Percentiles rank a stretch among this genome's conserved stretches.
Evolutionary conservation across 2,797 vertebrate species (phyloP).

Genomic region (Hemitrygon akajei): DNA sequence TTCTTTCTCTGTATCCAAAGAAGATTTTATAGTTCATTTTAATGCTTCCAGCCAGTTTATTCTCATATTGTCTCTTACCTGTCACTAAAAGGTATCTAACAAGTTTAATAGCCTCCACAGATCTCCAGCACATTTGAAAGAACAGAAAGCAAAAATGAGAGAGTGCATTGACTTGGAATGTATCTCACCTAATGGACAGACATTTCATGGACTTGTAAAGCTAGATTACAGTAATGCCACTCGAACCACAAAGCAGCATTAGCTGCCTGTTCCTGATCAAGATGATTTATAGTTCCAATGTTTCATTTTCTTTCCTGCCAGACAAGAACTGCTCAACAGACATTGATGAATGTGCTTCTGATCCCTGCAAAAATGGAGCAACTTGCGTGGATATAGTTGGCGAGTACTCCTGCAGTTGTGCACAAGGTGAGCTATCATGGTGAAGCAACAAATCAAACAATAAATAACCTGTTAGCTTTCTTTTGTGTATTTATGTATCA

Average conservation of each 20-base stretch:
- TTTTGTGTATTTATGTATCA: background rate
- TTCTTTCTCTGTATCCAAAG: too few species aligned
- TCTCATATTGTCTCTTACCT: too few species aligned
- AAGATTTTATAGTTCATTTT: too few species aligned
- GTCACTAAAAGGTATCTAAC: background rate
- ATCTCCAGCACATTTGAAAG: background rate
- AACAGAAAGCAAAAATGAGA: background rate
- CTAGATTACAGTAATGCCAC: constrained; percentile 51
- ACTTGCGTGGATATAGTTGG: constrained; percentile 53
- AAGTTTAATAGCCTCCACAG: background rate
- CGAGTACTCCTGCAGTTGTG: constrained; percentile 55
- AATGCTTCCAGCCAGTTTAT: too few species aligned
- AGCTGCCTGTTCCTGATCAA: constrained; percentile 45
- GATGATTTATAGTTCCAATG: constrained; percentile 54
- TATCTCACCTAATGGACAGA: background rate
- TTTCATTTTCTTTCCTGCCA: constrained; percentile 57
- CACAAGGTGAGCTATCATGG: constrained; percentile 55
- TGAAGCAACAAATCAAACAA: background rate
- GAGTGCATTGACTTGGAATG: background rate
- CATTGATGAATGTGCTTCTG: constrained; percentile 56
- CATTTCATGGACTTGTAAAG: constrained; percentile 37
- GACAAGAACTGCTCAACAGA: constrained; percentile 66
- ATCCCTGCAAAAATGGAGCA: constrained; percentile 62
- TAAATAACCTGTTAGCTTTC: constrained; percentile 3
- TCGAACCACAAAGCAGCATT: constrained; percentile 48